Evolutionary conservation across 2,888 invertebrate genomes (phyloP), one percentile per base, ranked within the genome.

Genomic region (Pyrocoelia pectoralis): DNA sequence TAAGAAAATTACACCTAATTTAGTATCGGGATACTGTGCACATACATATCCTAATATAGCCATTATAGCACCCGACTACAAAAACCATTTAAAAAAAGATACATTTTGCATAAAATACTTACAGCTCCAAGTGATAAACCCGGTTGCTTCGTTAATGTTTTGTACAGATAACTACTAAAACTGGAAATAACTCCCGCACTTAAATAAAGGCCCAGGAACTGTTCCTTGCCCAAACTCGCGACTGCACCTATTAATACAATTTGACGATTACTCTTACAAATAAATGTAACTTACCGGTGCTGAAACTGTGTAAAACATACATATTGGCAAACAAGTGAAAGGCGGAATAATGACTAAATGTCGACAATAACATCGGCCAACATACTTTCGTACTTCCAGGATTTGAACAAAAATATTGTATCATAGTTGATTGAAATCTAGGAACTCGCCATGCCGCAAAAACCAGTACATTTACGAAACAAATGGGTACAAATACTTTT

Each of bases 61-160:
- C 91, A 97, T 92, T 71, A 98, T 94, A 52, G 98, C 97, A 62
- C 98, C 98, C 28, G 97, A 97, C 95, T 97, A 82, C 70, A 86
- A 33, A 14, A 29, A 28, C n/a, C n/a, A n/a, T n/a, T n/a, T n/a
- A n/a, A n/a, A n/a, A n/a, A n/a, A n/a, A n/a, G n/a, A n/a, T 5
- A 24, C 24, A 24, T 24, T 24, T 6, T 24, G 6, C 24, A 24
- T 24, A 24, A 24, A 64, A 29, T 17, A 56, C 91, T 89, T 85
- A 97, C 97, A 65, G 98, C 98, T 76, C 98, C 98, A 67, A 98
- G 85, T 49, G 97, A 96, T 38, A 93, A 85, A 43, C 92, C 90
- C 38, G 90, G 87, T 73, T 88, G 87, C 63, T 86, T 84, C 2
- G 88, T 84, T 1, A 86, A 74, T 10, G 91, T 86, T 84, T 96